Evolutionary conservation across 2,797 vertebrate species (phyloP).

Genomic region (Hypotaenidia philippensis): DNA sequence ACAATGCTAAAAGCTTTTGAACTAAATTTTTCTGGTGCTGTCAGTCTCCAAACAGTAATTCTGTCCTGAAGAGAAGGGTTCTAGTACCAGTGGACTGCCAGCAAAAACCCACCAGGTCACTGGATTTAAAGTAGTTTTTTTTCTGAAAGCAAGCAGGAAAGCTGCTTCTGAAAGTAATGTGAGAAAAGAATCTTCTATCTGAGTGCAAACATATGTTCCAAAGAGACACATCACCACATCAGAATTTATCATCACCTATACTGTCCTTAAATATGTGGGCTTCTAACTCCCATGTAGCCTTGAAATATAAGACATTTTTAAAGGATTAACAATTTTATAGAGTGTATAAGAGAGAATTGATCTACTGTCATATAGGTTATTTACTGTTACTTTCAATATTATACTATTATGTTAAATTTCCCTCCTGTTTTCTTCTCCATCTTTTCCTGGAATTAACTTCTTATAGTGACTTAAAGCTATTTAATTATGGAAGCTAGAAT

Average conservation of each 20-base stretch:
- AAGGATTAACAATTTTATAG: not conserved
- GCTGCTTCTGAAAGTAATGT: not conserved
- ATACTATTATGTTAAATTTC: not conserved
- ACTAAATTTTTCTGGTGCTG: not conserved
- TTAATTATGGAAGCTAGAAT: not conserved
- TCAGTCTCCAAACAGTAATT: not conserved
- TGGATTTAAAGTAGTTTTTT: not conserved
- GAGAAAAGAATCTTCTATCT: not conserved
- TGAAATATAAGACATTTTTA: not conserved
- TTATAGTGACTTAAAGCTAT: not conserved
- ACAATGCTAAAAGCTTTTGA: not conserved
- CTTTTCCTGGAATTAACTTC: not conserved
- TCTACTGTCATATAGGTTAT: not conserved
- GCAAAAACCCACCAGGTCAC: rapidly evolving
- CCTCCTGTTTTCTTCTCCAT: not conserved
- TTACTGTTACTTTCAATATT: not conserved
- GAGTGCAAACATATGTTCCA: not conserved
- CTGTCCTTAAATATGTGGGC: not conserved
- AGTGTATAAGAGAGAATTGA: rapidly evolving
- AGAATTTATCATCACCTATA: not conserved
- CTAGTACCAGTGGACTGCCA: not conserved
- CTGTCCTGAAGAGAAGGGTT: not conserved
- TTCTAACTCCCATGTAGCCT: not conserved
- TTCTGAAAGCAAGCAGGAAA: not conserved
- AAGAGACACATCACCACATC: not conserved